Percentiles rank a stretch among this genome's conserved stretches.
Conservation (phyloP, 2,113 vertebrate species). For the Paramormyrops kingsleyae region DNA sequence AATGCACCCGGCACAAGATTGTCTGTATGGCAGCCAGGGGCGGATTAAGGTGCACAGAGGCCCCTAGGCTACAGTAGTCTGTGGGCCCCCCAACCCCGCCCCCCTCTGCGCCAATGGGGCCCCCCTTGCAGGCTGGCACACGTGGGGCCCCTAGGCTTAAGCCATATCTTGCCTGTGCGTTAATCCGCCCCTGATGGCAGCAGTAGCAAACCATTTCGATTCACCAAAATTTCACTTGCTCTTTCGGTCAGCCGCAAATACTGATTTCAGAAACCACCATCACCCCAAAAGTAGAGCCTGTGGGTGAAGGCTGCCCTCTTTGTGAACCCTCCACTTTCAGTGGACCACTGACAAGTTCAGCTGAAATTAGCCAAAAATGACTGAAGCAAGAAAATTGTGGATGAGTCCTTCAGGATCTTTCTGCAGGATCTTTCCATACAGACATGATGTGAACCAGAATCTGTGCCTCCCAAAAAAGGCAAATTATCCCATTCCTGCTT, state of each 20-base stretch:
- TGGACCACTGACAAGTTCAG: constrained; percentile 18
- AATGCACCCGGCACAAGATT: not conserved
- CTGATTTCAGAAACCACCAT: constrained; percentile 4
- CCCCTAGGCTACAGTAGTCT: too few species aligned
- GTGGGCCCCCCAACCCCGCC: too few species aligned
- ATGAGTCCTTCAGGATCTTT: not conserved
- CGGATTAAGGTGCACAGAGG: too few species aligned
- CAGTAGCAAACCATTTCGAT: not conserved
- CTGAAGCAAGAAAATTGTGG: constrained; percentile 23
- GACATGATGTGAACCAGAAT: not conserved
- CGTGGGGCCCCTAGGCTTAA: too few species aligned
- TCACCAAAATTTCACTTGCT: not conserved
- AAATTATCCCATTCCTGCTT: not conserved
- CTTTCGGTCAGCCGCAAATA: not conserved
- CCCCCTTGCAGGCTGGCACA: too few species aligned
- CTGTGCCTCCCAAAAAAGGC: not conserved
- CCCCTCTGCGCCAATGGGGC: too few species aligned
- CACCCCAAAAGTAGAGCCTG: not conserved
- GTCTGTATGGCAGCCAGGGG: not conserved
- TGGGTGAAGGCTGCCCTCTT: not conserved
- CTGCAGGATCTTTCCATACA: not conserved
- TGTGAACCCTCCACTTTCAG: not conserved
- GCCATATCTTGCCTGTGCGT: too few species aligned
- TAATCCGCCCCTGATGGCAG: too few species aligned
- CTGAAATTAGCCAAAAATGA: constrained; percentile 17